Base-by-base conservation (phyloP, 2,113 vertebrate species). In the Noctilio leporinus region DNA sequence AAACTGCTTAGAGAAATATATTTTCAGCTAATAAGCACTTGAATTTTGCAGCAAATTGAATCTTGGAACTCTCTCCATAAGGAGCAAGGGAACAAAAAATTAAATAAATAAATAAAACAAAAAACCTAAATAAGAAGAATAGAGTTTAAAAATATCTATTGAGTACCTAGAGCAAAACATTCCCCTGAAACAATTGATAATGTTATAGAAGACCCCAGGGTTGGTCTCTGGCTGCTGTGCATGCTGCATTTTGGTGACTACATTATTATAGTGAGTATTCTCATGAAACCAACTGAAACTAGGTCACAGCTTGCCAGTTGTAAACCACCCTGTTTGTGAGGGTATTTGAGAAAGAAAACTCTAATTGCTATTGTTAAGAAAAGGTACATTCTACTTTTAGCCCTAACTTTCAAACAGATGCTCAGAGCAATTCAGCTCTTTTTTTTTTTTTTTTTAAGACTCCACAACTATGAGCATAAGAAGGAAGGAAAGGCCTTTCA, bases 291-390 rank as follows among this genome's bases (percentile, higher is more conserved):
- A 86, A 93, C 30, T 80, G 57, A 78, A 96, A 95, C 26, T 85
- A 91, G 81, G 92, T 91, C 94, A 90, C 90, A 92, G 93, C 26
- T 64, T 67, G 80, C 22, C 73, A 35, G 16, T 94, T 87, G 40
- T 73, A 28, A 86, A 64, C 55, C 49, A 83, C 84, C 65, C 14
- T 93, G 33, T 82, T 92, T 90, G 57, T 6, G 81, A 76, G 24
- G 5, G 67, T 87, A 80, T 77, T 93, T 93, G 40, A 81, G 77
- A 81, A 91, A 83, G 73, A 86, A 93, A 94, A 82, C 14, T 91
- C 75, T 89, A 86, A 96, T 96, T 96, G 77, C 89, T 89, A 83
- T 78, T 93, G 3, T 57, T 73, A 82, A 88, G 49, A 91, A 96
- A 96, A 94, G 76, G 28, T 3, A 92, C 45, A 81, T 47, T 87